These are phyloP conservation scores for Leptinotarsa texana DNA, from an alignment of 1,140 invertebrate genomes.

Conservation along the genomic window DNA sequence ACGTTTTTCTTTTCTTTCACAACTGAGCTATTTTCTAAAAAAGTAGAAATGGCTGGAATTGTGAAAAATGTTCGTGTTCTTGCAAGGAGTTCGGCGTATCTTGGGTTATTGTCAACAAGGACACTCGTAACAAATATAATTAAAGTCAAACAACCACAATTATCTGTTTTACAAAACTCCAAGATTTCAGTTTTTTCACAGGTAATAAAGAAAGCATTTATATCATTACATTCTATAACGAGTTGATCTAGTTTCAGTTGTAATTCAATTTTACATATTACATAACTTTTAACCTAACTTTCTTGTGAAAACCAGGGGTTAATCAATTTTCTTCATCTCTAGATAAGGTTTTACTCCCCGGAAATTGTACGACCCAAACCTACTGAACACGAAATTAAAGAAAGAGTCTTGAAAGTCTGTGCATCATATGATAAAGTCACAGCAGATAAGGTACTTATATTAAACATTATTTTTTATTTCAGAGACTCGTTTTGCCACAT, in stretches of 20 bases:
- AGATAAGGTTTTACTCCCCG: conserved; percentile 50
- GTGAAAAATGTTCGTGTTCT: conserved; percentile 39
- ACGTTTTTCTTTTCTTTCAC: too few species aligned
- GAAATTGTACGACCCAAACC: conserved; percentile 51
- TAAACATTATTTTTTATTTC: conserved; percentile 63
- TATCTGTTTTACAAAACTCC: not conserved
- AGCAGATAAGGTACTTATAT: conserved; percentile 71
- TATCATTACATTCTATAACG: not conserved
- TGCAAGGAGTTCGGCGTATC: conserved; percentile 31
- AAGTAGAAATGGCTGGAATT: conserved; percentile 38
- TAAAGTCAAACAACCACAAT: conserved; percentile 24
- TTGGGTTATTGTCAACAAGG: conserved; percentile 36
- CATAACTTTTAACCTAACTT: conserved; percentile 50
- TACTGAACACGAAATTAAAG: conserved; percentile 64
- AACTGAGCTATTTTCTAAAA: too few species aligned
- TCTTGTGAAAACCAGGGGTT: conserved; percentile 8
- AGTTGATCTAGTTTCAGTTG: not conserved
- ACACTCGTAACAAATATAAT: conserved; percentile 31
- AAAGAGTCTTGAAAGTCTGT: conserved; percentile 78
- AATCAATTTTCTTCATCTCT: conserved; percentile 29
- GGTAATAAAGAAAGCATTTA: not conserved
- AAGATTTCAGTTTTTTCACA: not conserved
- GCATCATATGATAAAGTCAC: conserved; percentile 79
- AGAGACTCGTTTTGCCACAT: conserved; percentile 62
- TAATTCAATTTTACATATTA: conserved; percentile 34